Conservation (phyloP, 2,797 vertebrate genomes). For the Loriculus beryllinus region DNA sequence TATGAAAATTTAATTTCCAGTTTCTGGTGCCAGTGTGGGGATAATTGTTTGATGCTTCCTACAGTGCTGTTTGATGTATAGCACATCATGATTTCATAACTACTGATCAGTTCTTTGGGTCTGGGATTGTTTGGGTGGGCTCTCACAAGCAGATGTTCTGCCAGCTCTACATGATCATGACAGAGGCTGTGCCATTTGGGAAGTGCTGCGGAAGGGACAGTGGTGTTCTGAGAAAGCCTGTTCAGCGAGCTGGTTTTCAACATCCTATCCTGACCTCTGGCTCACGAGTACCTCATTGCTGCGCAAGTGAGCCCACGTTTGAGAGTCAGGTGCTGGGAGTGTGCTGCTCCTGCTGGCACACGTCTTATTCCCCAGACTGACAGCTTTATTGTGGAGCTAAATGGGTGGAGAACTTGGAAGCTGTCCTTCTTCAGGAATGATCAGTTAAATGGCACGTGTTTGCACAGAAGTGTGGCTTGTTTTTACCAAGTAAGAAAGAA, state of each 20-base stretch:
- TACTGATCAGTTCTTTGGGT: not conserved
- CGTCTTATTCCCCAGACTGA: not conserved
- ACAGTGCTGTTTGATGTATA: not conserved
- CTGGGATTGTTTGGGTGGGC: not conserved
- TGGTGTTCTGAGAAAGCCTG: not conserved
- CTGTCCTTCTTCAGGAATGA: not conserved
- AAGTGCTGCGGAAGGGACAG: not conserved
- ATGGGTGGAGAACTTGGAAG: not conserved
- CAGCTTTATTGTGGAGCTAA: not conserved
- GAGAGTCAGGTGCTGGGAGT: not conserved
- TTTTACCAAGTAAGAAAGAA: not conserved
- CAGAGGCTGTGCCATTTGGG: not conserved
- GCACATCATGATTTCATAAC: accelerated
- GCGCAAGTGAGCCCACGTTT: accelerated
- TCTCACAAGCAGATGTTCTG: not conserved
- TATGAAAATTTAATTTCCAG: not conserved
- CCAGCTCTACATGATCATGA: not conserved
- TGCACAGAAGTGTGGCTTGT: not conserved
- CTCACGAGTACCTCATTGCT: not conserved
- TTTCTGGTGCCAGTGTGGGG: not conserved
- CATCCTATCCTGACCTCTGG: not conserved
- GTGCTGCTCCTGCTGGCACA: not conserved
- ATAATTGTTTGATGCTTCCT: not conserved
- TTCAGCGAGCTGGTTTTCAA: not conserved
- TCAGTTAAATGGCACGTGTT: not conserved